These are phyloP conservation scores for Elysia crispata DNA, from an alignment of 2,888 invertebrate genomes.

Conservation along the genomic window DNA sequence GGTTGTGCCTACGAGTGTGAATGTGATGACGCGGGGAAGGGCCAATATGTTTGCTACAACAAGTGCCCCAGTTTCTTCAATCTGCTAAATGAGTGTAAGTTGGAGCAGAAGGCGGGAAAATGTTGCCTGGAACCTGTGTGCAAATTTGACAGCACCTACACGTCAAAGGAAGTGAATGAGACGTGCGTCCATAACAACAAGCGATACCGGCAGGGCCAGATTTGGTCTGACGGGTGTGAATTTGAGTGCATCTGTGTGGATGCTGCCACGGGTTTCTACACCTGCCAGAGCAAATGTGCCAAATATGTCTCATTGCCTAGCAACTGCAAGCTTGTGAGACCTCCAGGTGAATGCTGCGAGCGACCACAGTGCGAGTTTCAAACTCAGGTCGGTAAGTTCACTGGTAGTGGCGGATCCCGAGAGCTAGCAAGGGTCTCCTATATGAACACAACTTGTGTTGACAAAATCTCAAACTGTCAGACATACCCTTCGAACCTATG, in stretches of 20 bases:
- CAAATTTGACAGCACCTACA: conserved; percentile 64
- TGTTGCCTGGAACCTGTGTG: conserved; percentile 68
- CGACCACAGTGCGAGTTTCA: conserved; percentile 65
- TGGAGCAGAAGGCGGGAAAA: conserved; percentile 57
- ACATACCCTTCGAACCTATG: conserved; percentile 59
- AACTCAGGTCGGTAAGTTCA: conserved; percentile 64
- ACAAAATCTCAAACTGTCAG: conserved; percentile 59
- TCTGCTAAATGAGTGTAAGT: conserved; percentile 66
- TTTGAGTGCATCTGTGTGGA: conserved; percentile 53
- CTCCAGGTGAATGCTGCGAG: conserved; percentile 65
- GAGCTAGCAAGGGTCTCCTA: conserved; percentile 54
- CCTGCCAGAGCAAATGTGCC: conserved; percentile 56
- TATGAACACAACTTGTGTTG: conserved; percentile 61
- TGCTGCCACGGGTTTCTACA: conserved; percentile 50
- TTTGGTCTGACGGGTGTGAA: conserved; percentile 55
- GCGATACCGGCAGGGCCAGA: conserved; percentile 55
- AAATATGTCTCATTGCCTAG: conserved; percentile 60
- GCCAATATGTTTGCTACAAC: conserved; percentile 59
- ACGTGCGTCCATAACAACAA: conserved; percentile 52
- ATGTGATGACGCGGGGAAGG: conserved; percentile 61
- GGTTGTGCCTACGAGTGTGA: conserved; percentile 68
- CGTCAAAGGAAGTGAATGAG: conserved; percentile 63
- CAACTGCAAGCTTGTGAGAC: conserved; percentile 58
- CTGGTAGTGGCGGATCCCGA: conserved; percentile 62
- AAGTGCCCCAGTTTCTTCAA: conserved; percentile 67